Percentiles rank a stretch among this genome's conserved stretches.
phyloP scores from a whole-genome alignment of 1,140 invertebrate genomes.

The Caenorhabditis latens region DNA sequence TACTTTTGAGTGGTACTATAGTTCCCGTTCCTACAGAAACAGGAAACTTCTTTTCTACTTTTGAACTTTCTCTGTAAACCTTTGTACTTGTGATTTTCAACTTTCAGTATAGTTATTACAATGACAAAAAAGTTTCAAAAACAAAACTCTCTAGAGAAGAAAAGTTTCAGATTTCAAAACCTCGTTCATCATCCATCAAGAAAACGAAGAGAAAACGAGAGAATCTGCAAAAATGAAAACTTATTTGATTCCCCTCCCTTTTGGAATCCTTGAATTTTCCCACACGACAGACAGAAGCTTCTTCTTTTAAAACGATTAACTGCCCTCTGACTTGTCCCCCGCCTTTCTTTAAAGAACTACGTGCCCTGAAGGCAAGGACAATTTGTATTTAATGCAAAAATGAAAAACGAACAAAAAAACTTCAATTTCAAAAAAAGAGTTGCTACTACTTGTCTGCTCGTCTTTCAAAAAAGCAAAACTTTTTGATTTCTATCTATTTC shows the following conservation, averaged over 20 bases:
- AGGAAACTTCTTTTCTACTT: not conserved
- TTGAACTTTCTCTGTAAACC: not conserved
- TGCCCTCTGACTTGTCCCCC: not conserved
- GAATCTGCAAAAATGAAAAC: not conserved
- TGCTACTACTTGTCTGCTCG: not conserved
- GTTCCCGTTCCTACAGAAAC: not conserved
- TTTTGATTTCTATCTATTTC: conserved; percentile 44
- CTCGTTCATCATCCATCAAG: not conserved
- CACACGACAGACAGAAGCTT: conserved; percentile 17
- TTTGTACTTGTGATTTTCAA: too few species aligned
- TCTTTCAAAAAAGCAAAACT: conserved; percentile 1
- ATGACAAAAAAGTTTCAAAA: not conserved
- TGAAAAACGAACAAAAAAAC: not conserved
- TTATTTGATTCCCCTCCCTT: conserved; percentile 6
- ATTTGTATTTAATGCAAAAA: not conserved
- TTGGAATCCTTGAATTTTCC: not conserved
- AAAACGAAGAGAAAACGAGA: not conserved
- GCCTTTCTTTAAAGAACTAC: conserved; percentile 8
- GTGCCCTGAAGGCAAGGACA: conserved; percentile 2
- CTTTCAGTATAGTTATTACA: not conserved
- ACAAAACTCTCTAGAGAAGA: not conserved
- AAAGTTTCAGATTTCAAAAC: conserved; percentile 32
- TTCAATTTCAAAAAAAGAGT: not conserved
- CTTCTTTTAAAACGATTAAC: conserved; percentile 33
- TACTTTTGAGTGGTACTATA: too few species aligned